phyloP scores from a whole-genome alignment of 1,140 invertebrate genomes.

The Ips typographus region DNA sequence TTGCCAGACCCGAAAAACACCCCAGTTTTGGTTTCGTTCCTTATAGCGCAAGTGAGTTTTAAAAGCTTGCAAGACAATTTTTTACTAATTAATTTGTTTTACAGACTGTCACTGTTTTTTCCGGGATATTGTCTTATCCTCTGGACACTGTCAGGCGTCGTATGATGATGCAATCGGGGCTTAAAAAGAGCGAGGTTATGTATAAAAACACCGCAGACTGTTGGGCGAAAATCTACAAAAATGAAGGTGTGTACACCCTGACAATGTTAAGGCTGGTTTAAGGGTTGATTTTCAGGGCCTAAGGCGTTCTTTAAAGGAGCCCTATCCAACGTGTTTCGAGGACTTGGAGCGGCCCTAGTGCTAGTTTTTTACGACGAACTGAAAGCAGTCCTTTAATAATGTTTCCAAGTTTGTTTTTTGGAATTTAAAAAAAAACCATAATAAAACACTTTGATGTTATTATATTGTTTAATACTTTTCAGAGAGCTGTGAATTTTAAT shows the following conservation, averaged over 20 bases:
- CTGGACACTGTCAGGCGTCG: conserved; percentile 86
- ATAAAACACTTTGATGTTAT: not conserved
- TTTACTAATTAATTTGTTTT: conserved; percentile 31
- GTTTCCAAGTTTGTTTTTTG: conserved; percentile 1
- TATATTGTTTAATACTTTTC: not conserved
- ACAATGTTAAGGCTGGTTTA: not conserved
- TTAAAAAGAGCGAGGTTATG: conserved; percentile 63
- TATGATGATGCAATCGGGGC: conserved; percentile 87
- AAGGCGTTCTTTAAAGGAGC: conserved; percentile 80
- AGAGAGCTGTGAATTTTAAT: too few relatives aligned
- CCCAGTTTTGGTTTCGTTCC: conserved; percentile 73
- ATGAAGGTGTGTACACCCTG: conserved; percentile 58
- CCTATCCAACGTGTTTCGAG: conserved; percentile 75
- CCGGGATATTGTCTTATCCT: conserved; percentile 76
- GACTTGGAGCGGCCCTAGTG: conserved; percentile 76
- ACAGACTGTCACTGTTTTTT: conserved; percentile 50
- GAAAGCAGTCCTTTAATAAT: conserved; percentile 56
- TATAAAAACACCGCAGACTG: conserved; percentile 75
- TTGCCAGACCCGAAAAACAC: conserved; percentile 81
- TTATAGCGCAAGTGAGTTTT: conserved; percentile 73
- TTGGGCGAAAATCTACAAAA: conserved; percentile 68
- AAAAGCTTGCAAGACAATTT: not conserved
- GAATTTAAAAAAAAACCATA: not conserved
- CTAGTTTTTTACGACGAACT: conserved; percentile 79
- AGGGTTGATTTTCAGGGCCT: conserved; percentile 30